Evolutionary conservation across 2,797 vertebrate genomes (phyloP), one percentile per base, ranked within the genome.

Genomic region (Discoglossus pictus): DNA sequence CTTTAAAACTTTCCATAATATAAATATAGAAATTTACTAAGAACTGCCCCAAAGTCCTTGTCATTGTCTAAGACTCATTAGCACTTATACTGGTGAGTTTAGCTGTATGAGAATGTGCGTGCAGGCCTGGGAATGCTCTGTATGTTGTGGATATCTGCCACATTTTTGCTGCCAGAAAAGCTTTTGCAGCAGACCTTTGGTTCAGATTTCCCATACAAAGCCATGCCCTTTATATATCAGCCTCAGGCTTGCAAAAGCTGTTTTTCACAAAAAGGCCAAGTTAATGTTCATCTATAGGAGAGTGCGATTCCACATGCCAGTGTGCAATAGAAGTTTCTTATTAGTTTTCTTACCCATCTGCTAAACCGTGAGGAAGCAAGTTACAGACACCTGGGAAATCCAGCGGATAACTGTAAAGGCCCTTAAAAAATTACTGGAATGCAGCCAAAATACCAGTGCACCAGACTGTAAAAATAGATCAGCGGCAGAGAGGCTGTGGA

Each of bases 391-490:
- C 55, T 76, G 79, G 74, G 81, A 81, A 85, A 81, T 82, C 73
- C 82, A 77, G 68, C 75, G 52, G 83, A 84, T 86, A 80, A 80
- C 75, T 84, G 72, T 71, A 76, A 82, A 85, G 72, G 69, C 70
- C 65, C 70, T 66, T 63, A 79, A 79, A 83, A 86, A 72, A 79
- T 48, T 43, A 23, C 80, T 88, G 87, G 82, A 80, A 79, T 80
- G 63, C 60, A 55, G 86, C 87, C 85, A 81, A 75, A 77, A 85
- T 84, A 80, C 79, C 78, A 70, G 65, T 74, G 82, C 79, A 80
- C 73, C 72, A 78, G 75, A 80, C 75, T 82, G 78, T 86, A 85
- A 82, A 86, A 87, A 83, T 81, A 81, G 77, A 80, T 73, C 46
- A 59, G 72, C 78, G 78, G 75, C 70, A 64, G 76, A 75, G 64